A percentile compares a stretch with the other conserved stretches of the same genome.
These are phyloP conservation scores for Ondatra zibethicus DNA, from an alignment of 2,113 vertebrate genomes.

Conservation along the genomic window DNA sequence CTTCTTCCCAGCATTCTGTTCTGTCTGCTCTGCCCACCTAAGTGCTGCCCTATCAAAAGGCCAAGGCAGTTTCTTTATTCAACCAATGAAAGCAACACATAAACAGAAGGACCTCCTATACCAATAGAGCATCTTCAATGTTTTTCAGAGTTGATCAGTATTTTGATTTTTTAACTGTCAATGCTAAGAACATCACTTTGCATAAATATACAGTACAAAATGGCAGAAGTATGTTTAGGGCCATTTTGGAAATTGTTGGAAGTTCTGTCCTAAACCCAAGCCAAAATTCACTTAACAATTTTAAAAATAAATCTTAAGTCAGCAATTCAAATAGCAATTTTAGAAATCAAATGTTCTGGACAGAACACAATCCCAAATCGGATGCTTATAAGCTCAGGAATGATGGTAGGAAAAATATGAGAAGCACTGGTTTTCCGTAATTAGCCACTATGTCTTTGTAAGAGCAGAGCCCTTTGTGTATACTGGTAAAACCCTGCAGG, in stretches of 20 bases:
- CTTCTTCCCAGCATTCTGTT: no score
- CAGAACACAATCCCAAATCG: neutral
- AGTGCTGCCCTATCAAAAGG: no score
- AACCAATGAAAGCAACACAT: no score
- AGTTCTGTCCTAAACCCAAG: neutral
- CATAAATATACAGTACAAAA: neutral
- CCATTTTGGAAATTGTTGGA: neutral
- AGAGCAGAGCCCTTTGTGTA: neutral
- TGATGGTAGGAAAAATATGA: neutral
- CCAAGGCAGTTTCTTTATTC: no score
- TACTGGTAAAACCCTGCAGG: no score
- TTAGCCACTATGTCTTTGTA: neutral
- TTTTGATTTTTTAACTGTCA: neutral
- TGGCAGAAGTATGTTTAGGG: neutral
- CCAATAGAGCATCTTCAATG: neutral
- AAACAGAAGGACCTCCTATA: no score
- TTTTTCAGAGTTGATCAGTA: neutral
- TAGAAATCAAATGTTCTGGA: neutral
- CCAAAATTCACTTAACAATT: conserved; percentile 2
- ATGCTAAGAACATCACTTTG: neutral
- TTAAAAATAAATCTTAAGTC: neutral
- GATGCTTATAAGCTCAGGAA: neutral
- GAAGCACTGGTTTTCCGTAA: neutral
- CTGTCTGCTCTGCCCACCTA: no score
- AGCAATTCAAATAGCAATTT: neutral